Percentiles rank a stretch among this genome's conserved stretches.
These are phyloP conservation scores for Papilio elwesi DNA, from an alignment of 2,888 invertebrate genomes.

Conservation along the genomic window DNA sequence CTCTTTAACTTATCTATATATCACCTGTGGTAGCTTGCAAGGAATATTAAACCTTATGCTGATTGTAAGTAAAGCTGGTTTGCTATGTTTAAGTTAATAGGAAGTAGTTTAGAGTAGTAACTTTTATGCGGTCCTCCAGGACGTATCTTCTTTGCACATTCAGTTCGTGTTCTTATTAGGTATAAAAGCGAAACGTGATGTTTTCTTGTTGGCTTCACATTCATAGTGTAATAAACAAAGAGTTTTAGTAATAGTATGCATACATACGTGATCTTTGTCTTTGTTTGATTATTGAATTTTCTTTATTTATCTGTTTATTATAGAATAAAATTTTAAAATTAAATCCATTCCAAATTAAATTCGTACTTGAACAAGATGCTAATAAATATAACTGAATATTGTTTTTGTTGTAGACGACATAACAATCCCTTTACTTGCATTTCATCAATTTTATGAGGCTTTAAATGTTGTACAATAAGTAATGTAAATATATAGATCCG, in stretches of 20 bases:
- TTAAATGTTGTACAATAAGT: no score
- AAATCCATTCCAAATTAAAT: no score
- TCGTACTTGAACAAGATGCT: no score
- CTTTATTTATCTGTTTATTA: conserved; percentile 1
- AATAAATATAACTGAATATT: no score
- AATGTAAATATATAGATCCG: no score
- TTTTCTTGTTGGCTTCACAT: conserved; percentile 34
- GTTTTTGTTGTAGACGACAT: no score
- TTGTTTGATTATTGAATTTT: no score
- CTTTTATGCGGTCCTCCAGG: conserved; percentile 38
- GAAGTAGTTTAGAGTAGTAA: conserved; percentile 34
- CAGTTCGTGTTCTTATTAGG: conserved; percentile 39
- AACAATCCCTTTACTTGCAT: no score
- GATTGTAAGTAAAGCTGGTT: not conserved
- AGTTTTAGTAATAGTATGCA: conserved; percentile 26
- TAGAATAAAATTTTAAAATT: no score
- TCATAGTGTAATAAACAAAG: conserved; percentile 38
- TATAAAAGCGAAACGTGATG: conserved; percentile 39
- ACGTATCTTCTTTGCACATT: conserved; percentile 40
- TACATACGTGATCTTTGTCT: conserved; percentile 18
- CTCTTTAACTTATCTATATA: conserved; percentile 34
- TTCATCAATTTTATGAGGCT: no score
- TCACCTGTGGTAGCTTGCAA: conserved; percentile 12
- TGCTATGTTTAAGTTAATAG: conserved; percentile 12
- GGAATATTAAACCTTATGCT: conserved; percentile 29